Conservation (phyloP, 2,113 vertebrate species). For the Hydrolagus affinis region DNA sequence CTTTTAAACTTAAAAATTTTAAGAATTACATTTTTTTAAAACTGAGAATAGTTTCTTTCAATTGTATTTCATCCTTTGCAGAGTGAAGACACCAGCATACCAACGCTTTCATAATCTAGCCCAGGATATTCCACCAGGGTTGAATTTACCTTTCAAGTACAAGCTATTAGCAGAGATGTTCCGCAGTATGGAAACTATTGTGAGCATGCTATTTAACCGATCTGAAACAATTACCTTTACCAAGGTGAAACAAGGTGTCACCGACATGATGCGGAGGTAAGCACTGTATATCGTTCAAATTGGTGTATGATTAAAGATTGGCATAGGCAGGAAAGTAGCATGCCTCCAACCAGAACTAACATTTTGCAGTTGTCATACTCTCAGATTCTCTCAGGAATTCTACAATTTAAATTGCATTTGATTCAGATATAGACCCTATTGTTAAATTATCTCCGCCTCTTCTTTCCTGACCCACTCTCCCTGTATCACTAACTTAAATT, state of each 20-base stretch:
- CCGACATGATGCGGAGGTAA: conserved; percentile 86
- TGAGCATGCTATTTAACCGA: conserved; percentile 83
- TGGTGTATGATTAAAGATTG: too few species aligned
- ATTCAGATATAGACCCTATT: too few species aligned
- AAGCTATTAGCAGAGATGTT: conserved; percentile 84
- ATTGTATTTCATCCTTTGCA: conserved; percentile 33
- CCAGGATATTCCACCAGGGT: conserved; percentile 63
- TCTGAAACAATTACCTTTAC: conserved; percentile 72
- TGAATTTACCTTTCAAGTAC: conserved; percentile 76
- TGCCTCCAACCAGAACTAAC: background rate
- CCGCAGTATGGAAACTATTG: conserved; percentile 77
- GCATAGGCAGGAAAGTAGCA: background rate
- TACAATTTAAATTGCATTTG: too few species aligned
- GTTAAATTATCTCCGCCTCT: too few species aligned
- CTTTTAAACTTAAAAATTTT: too few species aligned
- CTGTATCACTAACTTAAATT: too few species aligned
- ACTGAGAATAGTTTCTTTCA: background rate
- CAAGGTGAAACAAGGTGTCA: conserved; percentile 80
- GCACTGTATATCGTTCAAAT: conserved; percentile 33
- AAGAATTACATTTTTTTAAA: too few species aligned
- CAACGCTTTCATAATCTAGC: conserved; percentile 81
- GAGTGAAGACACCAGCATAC: conserved; percentile 60
- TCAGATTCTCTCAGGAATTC: background rate
- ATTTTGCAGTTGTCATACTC: background rate
- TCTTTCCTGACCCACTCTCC: too few species aligned